Percentiles rank a stretch among this genome's conserved stretches.
These are phyloP conservation scores for Hypolimnas misippus DNA, from an alignment of 2,888 invertebrate genomes.

Conservation along the genomic window DNA sequence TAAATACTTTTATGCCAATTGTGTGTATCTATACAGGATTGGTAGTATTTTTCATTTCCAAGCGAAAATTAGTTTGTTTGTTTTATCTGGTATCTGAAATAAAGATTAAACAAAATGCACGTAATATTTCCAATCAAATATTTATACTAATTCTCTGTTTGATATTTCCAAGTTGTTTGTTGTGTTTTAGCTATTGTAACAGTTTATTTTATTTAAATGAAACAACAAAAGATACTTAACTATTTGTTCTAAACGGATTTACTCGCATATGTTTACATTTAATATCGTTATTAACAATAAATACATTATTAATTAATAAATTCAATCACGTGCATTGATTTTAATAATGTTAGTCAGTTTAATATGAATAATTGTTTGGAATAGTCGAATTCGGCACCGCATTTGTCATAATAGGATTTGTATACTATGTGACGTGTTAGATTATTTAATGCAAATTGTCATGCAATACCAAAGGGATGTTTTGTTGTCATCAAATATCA, in stretches of 20 bases:
- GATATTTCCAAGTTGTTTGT: neutral
- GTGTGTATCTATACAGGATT: neutral
- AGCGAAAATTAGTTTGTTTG: neutral
- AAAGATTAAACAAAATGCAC: neutral
- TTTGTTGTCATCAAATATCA: neutral
- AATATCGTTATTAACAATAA: neutral
- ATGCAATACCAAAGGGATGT: neutral
- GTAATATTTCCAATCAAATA: neutral
- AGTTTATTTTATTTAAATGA: neutral
- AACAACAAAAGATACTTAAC: neutral
- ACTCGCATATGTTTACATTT: conserved; percentile 1
- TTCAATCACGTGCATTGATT: neutral
- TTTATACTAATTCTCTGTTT: neutral
- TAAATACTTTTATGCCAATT: neutral
- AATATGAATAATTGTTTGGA: neutral
- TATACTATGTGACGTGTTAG: neutral
- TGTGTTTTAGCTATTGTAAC: no score
- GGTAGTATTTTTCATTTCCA: neutral
- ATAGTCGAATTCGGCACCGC: neutral
- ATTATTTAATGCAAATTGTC: conserved; percentile 3
- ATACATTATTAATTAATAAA: conserved; percentile 4
- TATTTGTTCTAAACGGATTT: neutral
- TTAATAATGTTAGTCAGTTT: neutral
- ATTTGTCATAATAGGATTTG: neutral
- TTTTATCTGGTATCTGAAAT: neutral